A percentile compares a stretch with the other conserved stretches of the same genome.
Conservation (phyloP, 2,888 invertebrate species). For the Stenichneumon culpator region DNA sequence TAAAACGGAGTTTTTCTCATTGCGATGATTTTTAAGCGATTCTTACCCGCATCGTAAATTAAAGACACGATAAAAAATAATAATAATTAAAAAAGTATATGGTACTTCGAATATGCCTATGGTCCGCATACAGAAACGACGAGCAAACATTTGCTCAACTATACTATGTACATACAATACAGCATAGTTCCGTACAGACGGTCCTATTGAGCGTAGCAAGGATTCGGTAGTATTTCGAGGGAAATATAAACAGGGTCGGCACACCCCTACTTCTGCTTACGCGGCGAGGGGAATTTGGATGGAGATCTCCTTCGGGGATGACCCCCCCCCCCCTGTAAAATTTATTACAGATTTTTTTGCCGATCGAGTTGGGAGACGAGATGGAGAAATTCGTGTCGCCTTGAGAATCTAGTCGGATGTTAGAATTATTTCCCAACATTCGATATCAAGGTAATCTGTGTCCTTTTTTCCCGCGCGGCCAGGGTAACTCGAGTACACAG, state of each 20-base stretch:
- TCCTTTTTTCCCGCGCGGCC: not conserved
- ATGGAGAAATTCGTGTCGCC: no score
- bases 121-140: slow-evolving; percentile 41
- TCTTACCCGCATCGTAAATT: not conserved
- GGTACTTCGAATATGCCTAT: slow-evolving; percentile 24
- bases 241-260: slow-evolving; percentile 17
- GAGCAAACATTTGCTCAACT: slow-evolving; percentile 65
- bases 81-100: not conserved
- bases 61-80: not conserved
- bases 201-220: not conserved
- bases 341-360: no score
- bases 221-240: slow-evolving; percentile 25
- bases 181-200: not conserved
- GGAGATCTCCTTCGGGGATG: slow-evolving; percentile 31
- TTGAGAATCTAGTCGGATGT: no score
- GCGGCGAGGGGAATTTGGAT: slow-evolving; percentile 44
- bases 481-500: not conserved
- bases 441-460: not conserved
- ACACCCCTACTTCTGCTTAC: slow-evolving; percentile 59
- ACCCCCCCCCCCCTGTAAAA: no score
- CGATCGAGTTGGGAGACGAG: no score
- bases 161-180: not conserved
- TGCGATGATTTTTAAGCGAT: not conserved
- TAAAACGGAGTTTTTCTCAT: not conserved
- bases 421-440: no score